These are phyloP conservation scores for Pollenia griseotomentosa DNA, from an alignment of 2,888 invertebrate species.

Conservation along the genomic window DNA sequence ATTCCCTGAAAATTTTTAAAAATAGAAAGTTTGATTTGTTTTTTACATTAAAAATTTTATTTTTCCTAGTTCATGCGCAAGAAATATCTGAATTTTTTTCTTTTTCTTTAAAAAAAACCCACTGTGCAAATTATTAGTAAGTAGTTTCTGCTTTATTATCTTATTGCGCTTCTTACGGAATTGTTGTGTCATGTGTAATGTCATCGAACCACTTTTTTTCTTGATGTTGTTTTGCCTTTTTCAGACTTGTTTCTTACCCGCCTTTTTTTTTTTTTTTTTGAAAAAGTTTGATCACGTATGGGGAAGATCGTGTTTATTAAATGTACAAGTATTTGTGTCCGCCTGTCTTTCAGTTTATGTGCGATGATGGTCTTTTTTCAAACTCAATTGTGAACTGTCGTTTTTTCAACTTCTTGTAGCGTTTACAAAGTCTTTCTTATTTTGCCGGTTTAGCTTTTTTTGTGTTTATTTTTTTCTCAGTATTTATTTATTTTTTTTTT, in stretches of 20 bases:
- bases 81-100: no score
- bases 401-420: conserved; percentile 43
- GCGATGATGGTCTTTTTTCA: conserved; percentile 22
- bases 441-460: conserved; percentile 51
- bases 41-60: no score
- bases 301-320: conserved; percentile 32
- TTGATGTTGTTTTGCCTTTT: not conserved
- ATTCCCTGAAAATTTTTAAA: no score
- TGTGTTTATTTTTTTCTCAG: not conserved
- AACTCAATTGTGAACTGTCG: conserved; percentile 48
- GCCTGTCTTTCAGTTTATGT: conserved; percentile 10
- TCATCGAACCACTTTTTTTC: conserved; percentile 72
- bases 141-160: conserved; percentile 47
- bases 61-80: no score
- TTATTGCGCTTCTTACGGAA: conserved; percentile 58
- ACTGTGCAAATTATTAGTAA: conserved; percentile 44
- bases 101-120: not conserved
- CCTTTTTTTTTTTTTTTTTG: conserved; percentile 42
- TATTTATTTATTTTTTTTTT: conserved; percentile 14
- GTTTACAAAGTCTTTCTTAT: conserved; percentile 48
- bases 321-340: not conserved
- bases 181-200: conserved; percentile 73
- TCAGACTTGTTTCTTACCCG: conserved; percentile 13
- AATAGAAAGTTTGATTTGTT: no score
- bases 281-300: conserved; percentile 57